Evolutionary conservation across 2,113 vertebrate genomes (phyloP).

Genomic region (Nothobranchius kuhntae): DNA sequence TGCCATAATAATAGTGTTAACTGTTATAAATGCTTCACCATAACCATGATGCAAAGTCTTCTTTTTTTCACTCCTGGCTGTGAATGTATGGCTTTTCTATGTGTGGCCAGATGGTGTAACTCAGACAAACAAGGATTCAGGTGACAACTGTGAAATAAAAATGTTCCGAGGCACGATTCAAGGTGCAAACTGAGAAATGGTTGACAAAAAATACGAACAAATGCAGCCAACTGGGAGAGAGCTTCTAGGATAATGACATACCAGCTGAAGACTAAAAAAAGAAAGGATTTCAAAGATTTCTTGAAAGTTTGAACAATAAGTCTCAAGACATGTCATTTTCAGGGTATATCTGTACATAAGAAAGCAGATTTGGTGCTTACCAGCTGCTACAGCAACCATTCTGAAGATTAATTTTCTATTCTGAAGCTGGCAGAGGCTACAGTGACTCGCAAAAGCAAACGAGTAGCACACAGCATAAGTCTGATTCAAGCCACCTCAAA

Average conservation of each 20-base stretch:
- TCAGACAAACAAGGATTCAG: conserved; percentile 35
- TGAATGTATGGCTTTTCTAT: background rate
- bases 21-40: too few species aligned
- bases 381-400: conserved; percentile 23
- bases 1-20: too few species aligned
- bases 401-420: conserved; percentile 6
- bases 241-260: conserved; percentile 2
- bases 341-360: conserved; percentile 4
- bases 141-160: conserved; percentile 37
- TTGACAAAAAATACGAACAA: conserved; percentile 18
- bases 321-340: background rate
- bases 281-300: conserved; percentile 3
- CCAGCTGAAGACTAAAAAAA: conserved; percentile 11
- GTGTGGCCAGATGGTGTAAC: conserved; percentile 4
- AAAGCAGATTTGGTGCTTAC: conserved; percentile 5
- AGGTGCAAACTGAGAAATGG: conserved; percentile 20
- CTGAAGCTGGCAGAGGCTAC: conserved; percentile 18
- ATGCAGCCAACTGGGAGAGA: conserved; percentile 2
- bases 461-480: conserved; percentile 14
- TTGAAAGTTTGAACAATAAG: background rate
- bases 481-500: conserved; percentile 20
- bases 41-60: too few species aligned
- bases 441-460: conserved; percentile 22
- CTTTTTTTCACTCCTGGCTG: too few species aligned
- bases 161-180: conserved; percentile 36